Evolutionary conservation across 2,113 vertebrate genomes (phyloP), one percentile per base, ranked within the genome.

Genomic region (Cyanoramphus novaezelandiae): DNA sequence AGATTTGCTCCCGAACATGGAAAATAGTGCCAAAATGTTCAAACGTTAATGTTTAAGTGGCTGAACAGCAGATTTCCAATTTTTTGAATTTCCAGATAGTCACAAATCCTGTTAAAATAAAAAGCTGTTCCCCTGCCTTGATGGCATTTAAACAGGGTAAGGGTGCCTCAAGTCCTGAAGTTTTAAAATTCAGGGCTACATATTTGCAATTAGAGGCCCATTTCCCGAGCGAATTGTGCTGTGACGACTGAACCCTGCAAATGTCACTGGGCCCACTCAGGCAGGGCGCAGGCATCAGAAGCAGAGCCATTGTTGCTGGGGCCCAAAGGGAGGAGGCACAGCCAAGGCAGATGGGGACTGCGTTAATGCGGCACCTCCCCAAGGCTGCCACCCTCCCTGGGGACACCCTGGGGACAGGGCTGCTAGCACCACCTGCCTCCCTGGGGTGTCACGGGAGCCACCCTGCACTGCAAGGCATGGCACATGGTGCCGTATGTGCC

Each of bases 321-420:
- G 95, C 83, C 95, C 92, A 5, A 3, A 6, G 95, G 95, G 90
- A 97, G 67, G 64, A 83, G 90, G 87, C 37, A 29, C 65, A 18
- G 69, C 82, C 57, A 13, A 82, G 91, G 94, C 95, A 97, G 95
- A 95, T 97, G 96, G 97, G 94, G 83, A 94, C 82, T 46, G 82
- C n/a, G 47, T 90, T 88, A 82, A 93, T 55, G 93, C 85, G 7
- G 80, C 18, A 29, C 50, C 41, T 96, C 93, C 95, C 95, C 59
- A 71, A 90, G 95, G 97, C 86, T 70, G 70, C 49, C 59, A 62
- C 35, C 59, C 79, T 55, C 71, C 43, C 64, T 3, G 8, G 80
- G 70, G 79, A 53, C 21, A 12, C 81, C 37, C 28, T 1, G 11
- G 64, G 31, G 27, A 33, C 6, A 4, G 31, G 63, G 74, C 72